A percentile compares a stretch with the other conserved stretches of the same genome.
These are phyloP conservation scores for Melanophora roralis DNA, from an alignment of 2,888 invertebrate species.

Conservation along the genomic window DNA sequence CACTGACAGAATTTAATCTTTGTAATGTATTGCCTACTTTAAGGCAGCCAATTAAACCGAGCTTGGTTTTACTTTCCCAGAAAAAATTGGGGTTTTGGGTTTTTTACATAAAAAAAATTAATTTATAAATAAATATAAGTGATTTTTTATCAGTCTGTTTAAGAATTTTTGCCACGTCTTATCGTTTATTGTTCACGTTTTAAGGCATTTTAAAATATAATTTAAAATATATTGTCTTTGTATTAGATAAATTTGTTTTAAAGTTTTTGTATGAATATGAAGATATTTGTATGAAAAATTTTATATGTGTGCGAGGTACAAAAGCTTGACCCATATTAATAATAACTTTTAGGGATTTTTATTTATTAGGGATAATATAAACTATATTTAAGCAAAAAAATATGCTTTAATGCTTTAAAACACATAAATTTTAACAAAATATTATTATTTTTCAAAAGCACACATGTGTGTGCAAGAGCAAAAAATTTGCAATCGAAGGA, in stretches of 20 bases:
- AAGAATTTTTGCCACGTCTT: no score
- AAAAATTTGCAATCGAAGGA: not conserved
- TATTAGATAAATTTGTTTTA: no score
- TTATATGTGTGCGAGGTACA: not conserved
- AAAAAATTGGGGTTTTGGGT: not conserved
- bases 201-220: not conserved
- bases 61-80: not conserved
- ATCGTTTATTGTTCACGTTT: not conserved
- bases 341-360: not conserved
- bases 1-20: not conserved
- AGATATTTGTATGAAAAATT: no score
- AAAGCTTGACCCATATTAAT: constrained; percentile 40
- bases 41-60: constrained; percentile 22
- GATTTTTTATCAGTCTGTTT: no score
- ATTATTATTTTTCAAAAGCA: not conserved
- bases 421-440: constrained; percentile 46
- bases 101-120: not conserved
- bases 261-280: no score
- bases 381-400: constrained; percentile 35
- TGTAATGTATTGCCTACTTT: constrained; percentile 17
- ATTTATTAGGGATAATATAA: constrained; percentile 17
- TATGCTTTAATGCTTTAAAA: constrained; percentile 30
- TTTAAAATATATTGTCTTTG: no score
- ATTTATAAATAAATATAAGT: not conserved
- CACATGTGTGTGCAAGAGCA: not conserved